These are phyloP conservation scores for Mionectes olivaceus DNA, from an alignment of 2,797 vertebrate species.

Conservation along the genomic window DNA sequence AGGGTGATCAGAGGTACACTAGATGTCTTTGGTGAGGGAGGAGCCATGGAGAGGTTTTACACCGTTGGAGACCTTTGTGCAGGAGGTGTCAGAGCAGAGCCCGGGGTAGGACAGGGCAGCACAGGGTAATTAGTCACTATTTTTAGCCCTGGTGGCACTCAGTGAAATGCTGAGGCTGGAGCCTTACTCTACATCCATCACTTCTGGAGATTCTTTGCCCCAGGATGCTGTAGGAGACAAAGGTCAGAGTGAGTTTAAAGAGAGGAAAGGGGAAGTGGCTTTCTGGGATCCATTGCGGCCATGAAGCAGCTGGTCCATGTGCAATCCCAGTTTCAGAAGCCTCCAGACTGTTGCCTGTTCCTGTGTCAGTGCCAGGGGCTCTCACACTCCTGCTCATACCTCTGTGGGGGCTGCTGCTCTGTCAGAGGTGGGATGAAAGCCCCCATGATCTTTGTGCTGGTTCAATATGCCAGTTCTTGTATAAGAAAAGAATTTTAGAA, in stretches of 20 bases:
- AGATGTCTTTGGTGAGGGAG: background rate
- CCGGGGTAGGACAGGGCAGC: background rate
- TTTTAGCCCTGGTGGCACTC: background rate
- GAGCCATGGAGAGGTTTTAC: background rate
- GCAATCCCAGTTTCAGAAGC: background rate
- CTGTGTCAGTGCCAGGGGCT: background rate
- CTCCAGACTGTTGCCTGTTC: background rate
- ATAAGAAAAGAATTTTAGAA: background rate
- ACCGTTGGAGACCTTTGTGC: background rate
- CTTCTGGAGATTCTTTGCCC: background rate
- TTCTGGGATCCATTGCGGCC: background rate
- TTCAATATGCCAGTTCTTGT: background rate
- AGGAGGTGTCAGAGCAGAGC: background rate
- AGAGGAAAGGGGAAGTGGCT: background rate
- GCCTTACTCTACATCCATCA: background rate
- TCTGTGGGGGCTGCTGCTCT: background rate
- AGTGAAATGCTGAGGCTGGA: background rate
- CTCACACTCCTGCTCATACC: background rate
- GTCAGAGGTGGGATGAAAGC: background rate
- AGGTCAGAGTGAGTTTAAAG: background rate
- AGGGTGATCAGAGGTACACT: background rate
- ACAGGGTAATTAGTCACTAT: background rate
- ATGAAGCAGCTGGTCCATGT: fast-evolving
- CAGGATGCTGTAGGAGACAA: background rate
- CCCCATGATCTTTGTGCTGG: background rate